Percentiles rank a stretch among this genome's conserved stretches.
phyloP scores from a whole-genome alignment of 1,140 invertebrate species.

The Galleria mellonella region DNA sequence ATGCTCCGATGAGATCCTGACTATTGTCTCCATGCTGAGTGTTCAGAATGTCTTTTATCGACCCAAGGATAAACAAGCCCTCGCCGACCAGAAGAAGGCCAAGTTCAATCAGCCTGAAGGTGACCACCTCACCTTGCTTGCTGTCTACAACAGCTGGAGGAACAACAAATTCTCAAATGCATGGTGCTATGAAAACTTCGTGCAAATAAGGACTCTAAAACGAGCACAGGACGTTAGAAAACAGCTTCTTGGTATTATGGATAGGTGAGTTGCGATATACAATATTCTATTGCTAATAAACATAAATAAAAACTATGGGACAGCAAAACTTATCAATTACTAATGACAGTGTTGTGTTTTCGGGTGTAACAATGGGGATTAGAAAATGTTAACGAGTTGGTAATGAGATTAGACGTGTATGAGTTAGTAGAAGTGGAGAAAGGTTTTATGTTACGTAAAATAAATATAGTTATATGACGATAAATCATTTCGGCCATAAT shows the following conservation, averaged over 20 bases:
- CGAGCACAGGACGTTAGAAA: conserved; percentile 98
- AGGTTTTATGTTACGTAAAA: too few relatives aligned
- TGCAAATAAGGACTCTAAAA: conserved; percentile 97
- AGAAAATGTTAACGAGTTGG: too few relatives aligned
- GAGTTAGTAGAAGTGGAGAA: too few relatives aligned
- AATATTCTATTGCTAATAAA: too few relatives aligned
- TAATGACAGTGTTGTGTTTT: too few relatives aligned
- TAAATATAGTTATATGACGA: too few relatives aligned
- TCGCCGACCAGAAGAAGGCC: conserved; percentile 99
- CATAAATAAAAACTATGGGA: too few relatives aligned
- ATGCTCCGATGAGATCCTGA: conserved; percentile 98
- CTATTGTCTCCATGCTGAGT: conserved; percentile 98
- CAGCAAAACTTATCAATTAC: too few relatives aligned
- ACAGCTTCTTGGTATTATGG: conserved; percentile 98
- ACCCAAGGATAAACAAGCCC: conserved; percentile 96
- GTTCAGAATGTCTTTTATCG: conserved; percentile 99
- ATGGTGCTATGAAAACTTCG: conserved; percentile 99
- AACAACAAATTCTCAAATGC: conserved; percentile 99
- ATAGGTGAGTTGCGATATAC: conserved; percentile 76
- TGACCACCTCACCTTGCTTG: conserved; percentile 97
- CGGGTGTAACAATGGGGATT: too few relatives aligned
- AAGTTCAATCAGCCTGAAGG: conserved; percentile 99
- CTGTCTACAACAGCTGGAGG: conserved; percentile 99
- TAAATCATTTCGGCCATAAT: too few relatives aligned
- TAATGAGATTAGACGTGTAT: too few relatives aligned